Conservation (phyloP, 2,113 vertebrate genomes). For the Anas platyrhynchos region DNA sequence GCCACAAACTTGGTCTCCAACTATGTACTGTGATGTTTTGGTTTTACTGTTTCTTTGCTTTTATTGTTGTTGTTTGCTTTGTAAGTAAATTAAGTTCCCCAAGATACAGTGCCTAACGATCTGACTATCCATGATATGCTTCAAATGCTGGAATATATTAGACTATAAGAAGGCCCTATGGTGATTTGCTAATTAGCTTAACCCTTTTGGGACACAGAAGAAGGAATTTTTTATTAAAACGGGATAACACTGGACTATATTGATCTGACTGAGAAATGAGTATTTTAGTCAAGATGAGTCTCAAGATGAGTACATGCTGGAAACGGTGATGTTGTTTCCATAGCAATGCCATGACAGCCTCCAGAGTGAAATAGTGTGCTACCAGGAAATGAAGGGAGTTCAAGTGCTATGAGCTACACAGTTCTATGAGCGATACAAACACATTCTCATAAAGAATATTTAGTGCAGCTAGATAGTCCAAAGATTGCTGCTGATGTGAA, state of each 20-base stretch:
- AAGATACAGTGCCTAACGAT: slow-evolving; percentile 2
- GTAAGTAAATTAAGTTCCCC: slow-evolving; percentile 25
- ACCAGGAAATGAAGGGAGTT: slow-evolving; percentile 66
- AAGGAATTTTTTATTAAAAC: slow-evolving; percentile 65
- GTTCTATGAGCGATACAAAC: slow-evolving; percentile 56
- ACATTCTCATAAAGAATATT: slow-evolving; percentile 65
- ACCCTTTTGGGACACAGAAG: slow-evolving; percentile 42
- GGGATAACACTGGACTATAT: slow-evolving; percentile 53
- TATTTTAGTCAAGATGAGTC: slow-evolving; percentile 57
- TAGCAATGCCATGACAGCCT: slow-evolving; percentile 62
- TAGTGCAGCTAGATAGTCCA: slow-evolving; percentile 40
- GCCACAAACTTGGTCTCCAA: background rate
- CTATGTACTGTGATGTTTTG: background rate
- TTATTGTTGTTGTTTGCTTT: background rate
- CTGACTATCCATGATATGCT: background rate
- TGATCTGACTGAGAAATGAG: slow-evolving; percentile 48
- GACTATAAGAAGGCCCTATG: slow-evolving; percentile 16
- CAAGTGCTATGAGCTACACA: slow-evolving; percentile 38
- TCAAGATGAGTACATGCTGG: slow-evolving; percentile 30
- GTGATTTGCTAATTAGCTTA: slow-evolving; percentile 65
- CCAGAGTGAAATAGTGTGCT: slow-evolving; percentile 37
- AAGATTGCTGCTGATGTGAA: slow-evolving; percentile 49
- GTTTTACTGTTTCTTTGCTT: background rate
- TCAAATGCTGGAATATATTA: slow-evolving; percentile 57
- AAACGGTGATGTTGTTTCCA: slow-evolving; percentile 60